These are phyloP conservation scores for Noctua janthe DNA, from an alignment of 2,888 invertebrate species.

Conservation along the genomic window DNA sequence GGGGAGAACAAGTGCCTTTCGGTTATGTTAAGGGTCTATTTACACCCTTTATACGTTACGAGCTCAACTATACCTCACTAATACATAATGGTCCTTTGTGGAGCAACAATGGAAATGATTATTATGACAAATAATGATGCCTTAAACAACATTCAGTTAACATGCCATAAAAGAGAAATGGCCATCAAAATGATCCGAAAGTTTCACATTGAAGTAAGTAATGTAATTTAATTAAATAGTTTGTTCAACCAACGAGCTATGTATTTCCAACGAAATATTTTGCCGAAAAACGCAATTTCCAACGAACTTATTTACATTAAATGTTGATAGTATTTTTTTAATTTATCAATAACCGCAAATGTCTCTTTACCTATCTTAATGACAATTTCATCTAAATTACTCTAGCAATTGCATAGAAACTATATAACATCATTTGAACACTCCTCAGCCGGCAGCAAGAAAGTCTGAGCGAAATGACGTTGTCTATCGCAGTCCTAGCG, in stretches of 20 bases:
- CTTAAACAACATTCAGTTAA: neutral
- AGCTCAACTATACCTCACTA: too few species aligned
- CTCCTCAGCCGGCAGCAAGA: neutral
- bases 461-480: conserved; percentile 33
- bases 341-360: conserved; percentile 16
- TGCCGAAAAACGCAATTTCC: neutral
- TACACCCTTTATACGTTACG: too few species aligned
- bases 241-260: conserved; percentile 3
- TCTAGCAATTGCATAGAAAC: conserved; percentile 16
- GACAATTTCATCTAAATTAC: conserved; percentile 18
- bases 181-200: neutral
- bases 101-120: neutral
- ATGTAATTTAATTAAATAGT: conserved; percentile 21
- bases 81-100: neutral
- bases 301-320: neutral
- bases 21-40: too few species aligned
- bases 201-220: conserved; percentile 2
- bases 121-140: neutral
- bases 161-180: neutral
- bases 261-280: conserved; percentile 15
- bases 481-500: neutral
- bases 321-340: neutral
- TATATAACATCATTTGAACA: neutral
- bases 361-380: conserved; percentile 13
- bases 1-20: too few species aligned